A percentile compares a stretch with the other conserved stretches of the same genome.
Conservation (phyloP, 2,888 invertebrate species). For the Rhagonycha lutea region DNA sequence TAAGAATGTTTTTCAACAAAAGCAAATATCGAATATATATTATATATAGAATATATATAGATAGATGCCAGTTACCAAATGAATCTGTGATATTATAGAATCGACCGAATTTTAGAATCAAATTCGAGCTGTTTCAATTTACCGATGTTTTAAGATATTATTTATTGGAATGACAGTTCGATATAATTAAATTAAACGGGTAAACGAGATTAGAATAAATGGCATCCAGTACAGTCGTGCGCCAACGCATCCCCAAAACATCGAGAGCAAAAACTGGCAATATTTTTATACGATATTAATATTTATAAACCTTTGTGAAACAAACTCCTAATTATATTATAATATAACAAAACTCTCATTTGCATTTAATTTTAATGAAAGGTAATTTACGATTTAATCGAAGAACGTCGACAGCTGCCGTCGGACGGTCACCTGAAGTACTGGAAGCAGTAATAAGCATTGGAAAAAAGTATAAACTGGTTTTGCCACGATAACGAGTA, state of each 20-base stretch:
- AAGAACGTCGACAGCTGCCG: conserved; percentile 30
- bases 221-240: not conserved
- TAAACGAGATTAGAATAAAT: not conserved
- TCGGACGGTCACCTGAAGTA: conserved; percentile 24
- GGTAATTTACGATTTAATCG: conserved; percentile 7
- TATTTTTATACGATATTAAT: not conserved
- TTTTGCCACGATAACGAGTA: not conserved
- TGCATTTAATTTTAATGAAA: conserved; percentile 10
- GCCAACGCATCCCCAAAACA: not conserved
- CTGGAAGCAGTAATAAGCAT: not conserved
- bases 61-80: not conserved
- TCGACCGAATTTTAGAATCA: not conserved
- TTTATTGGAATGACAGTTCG: not conserved
- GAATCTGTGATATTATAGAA: not conserved
- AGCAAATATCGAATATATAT: no score
- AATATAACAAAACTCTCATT: not conserved
- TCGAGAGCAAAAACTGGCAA: not conserved
- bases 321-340: not conserved
- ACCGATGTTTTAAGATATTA: not conserved
- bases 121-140: not conserved
- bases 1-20: no score
- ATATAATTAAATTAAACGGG: not conserved
- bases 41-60: no score
- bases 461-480: conserved; percentile 4
- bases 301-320: not conserved